These are phyloP conservation scores for Panzeria rudis DNA, from an alignment of 2,888 invertebrate species.

Conservation along the genomic window DNA sequence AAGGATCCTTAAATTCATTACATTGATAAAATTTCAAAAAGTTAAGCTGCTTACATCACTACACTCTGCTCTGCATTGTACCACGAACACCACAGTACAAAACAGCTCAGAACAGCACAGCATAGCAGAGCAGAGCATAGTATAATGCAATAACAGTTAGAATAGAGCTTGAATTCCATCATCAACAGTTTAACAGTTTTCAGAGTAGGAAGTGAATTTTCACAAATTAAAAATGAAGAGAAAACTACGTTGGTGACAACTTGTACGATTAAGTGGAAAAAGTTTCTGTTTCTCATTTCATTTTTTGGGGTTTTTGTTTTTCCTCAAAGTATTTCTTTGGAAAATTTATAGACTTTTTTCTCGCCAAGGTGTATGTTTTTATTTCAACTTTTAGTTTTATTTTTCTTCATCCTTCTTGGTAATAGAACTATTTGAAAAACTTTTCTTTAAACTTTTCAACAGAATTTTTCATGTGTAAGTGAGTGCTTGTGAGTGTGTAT, in stretches of 20 bases:
- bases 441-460: slow-evolving; percentile 59
- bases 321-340: slow-evolving; percentile 44
- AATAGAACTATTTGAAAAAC: slow-evolving; percentile 59
- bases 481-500: not conserved
- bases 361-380: slow-evolving; percentile 40
- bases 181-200: slow-evolving; percentile 65
- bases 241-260: slow-evolving; percentile 66
- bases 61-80: not conserved
- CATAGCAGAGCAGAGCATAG: not conserved
- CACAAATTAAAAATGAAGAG: slow-evolving; percentile 63
- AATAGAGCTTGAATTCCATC: slow-evolving; percentile 48
- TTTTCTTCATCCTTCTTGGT: slow-evolving; percentile 20
- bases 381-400: slow-evolving; percentile 13
- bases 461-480: slow-evolving; percentile 6
- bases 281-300: slow-evolving; percentile 3
- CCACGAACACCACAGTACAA: no score
- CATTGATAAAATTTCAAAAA: slow-evolving; percentile 45
- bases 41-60: slow-evolving; percentile 55
- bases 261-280: slow-evolving; percentile 54
- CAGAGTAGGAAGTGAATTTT: slow-evolving; percentile 45
- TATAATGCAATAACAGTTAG: slow-evolving; percentile 31
- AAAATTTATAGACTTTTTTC: slow-evolving; percentile 62
- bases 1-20: slow-evolving; percentile 56
- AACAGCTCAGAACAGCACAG: not conserved
- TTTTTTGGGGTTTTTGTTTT: slow-evolving; percentile 3